phyloP scores from a whole-genome alignment of 2,888 invertebrate species.

The Synanthedon formicaeformis region DNA sequence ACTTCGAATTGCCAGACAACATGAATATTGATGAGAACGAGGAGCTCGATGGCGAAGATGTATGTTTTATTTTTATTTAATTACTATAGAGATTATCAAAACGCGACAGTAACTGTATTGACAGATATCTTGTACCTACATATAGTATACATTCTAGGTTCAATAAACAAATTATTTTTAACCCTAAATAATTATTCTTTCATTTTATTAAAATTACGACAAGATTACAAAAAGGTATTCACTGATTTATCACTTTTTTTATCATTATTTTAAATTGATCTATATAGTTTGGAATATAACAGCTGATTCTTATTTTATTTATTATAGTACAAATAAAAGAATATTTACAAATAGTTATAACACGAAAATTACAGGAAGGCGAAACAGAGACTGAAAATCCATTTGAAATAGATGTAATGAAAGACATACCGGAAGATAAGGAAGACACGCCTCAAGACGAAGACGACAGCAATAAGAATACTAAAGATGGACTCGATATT shows the following conservation, averaged over 20 bases:
- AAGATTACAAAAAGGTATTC: no score
- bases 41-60: conserved; percentile 65
- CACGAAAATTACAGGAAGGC: conserved; percentile 42
- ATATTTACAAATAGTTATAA: no score
- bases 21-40: conserved; percentile 82
- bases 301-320: no score
- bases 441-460: conserved; percentile 22
- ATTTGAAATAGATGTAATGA: conserved; percentile 86
- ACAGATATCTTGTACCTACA: not conserved
- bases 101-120: no score
- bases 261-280: no score
- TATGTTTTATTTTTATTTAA: conserved; percentile 9
- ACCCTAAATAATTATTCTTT: no score
- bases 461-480: conserved; percentile 39
- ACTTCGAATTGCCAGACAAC: conserved; percentile 90
- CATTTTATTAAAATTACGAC: no score
- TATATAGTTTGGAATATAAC: no score
- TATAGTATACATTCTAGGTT: not conserved
- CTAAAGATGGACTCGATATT: conserved; percentile 55
- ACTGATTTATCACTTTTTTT: no score
- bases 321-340: no score
- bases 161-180: no score
- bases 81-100: not conserved
- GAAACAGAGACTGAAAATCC: conserved; percentile 81
- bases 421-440: conserved; percentile 62